Base-by-base conservation (phyloP, 1,140 invertebrate species). In the Latrodectus geometricus region DNA sequence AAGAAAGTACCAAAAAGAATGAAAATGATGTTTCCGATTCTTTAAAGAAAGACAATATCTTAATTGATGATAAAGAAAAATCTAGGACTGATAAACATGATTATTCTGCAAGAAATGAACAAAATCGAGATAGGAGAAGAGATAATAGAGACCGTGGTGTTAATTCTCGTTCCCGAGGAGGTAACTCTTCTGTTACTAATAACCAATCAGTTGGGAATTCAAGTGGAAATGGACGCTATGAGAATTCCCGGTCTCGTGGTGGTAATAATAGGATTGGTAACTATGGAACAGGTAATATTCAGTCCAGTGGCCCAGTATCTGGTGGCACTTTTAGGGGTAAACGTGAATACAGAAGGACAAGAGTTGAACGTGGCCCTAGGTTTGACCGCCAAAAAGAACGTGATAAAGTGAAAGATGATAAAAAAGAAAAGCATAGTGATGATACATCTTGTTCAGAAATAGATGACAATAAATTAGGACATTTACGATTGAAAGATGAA, bases 401-500 rank as follows among this genome's bases (percentile, higher is more conserved):
- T 73, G 87, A 84, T 75, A 80, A 84, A 56, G 20, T 50, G 50
- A 88, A 88, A 74, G 76, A 83, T 77, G 81, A 88, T 17, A 83
- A 86, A 54, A 88, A 86, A 52, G 87, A 86, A 4, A 88, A 87
- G 50, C 79, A 84, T 72, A 87, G 76, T 66, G 88, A 81, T 78
- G 89, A 90, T 23, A 89, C 89, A n/a, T 89, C 89, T 49, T 76
- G 86, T 81, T 89, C 89, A n/a, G 89, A 90, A 66, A 76, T 88
- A 9, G 89, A 90, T 56, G 88, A 89, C 49, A 23, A 48, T 3
- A 88, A 90, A 48, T 85, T 84, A 23, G 88, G 88, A 11, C 88
- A 88, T 49, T 88, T 90, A 70, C 88, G 89, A 12, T 88, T 89
- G 35, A 89, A 88, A 20, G 90, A 90, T 88, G 91, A 91, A 79